Evolutionary conservation across 2,888 invertebrate genomes (phyloP).

Genomic region (Latrodectus hesperus): DNA sequence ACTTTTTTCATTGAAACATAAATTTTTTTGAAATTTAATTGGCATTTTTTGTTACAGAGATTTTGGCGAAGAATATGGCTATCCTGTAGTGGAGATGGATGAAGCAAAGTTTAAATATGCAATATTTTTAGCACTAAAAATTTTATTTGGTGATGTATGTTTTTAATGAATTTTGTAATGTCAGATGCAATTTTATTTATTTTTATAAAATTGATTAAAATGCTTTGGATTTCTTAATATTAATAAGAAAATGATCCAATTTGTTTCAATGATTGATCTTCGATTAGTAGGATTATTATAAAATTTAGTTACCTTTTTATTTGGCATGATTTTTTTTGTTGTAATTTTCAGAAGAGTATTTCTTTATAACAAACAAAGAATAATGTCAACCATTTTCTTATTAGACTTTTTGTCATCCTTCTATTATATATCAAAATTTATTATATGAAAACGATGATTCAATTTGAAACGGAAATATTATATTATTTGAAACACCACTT

Average conservation of each 20-base stretch:
- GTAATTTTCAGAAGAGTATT: too few relatives aligned
- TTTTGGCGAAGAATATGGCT: conserved; percentile 52
- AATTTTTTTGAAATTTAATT: background rate
- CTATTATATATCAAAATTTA: too few relatives aligned
- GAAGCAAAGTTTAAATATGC: conserved; percentile 39
- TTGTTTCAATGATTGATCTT: background rate
- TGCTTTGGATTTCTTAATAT: background rate
- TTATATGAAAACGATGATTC: too few relatives aligned
- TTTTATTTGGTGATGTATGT: conserved; percentile 52
- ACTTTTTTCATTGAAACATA: background rate
- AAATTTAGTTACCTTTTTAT: too few relatives aligned
- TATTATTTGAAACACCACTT: too few relatives aligned
- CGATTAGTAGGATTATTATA: too few relatives aligned
- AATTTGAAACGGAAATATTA: too few relatives aligned
- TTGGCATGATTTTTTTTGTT: too few relatives aligned
- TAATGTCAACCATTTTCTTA: too few relatives aligned
- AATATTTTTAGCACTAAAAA: conserved; percentile 49
- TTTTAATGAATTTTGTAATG: background rate
- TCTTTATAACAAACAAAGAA: too few relatives aligned
- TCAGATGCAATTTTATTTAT: background rate
- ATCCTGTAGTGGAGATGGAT: conserved; percentile 43
- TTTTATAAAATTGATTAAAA: background rate
- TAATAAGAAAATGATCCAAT: background rate
- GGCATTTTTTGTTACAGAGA: conserved; percentile 28
- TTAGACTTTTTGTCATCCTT: too few relatives aligned